These are phyloP conservation scores for Numenius arquata DNA, from an alignment of 2,113 vertebrate species.

Conservation along the genomic window DNA sequence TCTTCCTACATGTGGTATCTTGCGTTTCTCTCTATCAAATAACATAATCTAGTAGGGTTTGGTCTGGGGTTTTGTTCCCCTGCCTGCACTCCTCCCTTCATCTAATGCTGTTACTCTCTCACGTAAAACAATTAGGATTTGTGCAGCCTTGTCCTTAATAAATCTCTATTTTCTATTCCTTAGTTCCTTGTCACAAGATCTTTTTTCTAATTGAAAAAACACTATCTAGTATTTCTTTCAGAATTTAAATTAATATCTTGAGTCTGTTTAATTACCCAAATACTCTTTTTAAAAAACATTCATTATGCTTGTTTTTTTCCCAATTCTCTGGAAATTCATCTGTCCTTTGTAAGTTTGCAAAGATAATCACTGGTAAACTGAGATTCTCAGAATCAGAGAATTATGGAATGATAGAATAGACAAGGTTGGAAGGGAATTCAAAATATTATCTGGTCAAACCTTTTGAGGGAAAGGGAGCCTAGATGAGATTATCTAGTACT, in stretches of 20 bases:
- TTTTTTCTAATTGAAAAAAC: not conserved
- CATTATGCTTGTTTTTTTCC: not conserved
- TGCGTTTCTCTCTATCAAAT: not conserved
- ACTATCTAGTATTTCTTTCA: not conserved
- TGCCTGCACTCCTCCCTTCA: not conserved
- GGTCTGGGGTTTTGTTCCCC: not conserved
- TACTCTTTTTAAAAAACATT: not conserved
- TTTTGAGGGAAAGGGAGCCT: not conserved
- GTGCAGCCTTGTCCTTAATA: not conserved
- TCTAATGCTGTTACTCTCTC: not conserved
- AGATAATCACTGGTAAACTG: not conserved
- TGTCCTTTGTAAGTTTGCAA: not conserved
- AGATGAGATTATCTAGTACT: not conserved
- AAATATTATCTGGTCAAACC: not conserved
- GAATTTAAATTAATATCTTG: not conserved
- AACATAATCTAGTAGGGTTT: not conserved
- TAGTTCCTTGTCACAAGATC: not conserved
- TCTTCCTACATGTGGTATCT: not conserved
- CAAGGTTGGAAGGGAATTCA: not conserved
- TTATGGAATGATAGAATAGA: not conserved
- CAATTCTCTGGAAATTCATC: not conserved
- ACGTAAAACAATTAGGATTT: not conserved
- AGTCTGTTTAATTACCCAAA: not conserved
- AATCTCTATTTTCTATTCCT: not conserved
- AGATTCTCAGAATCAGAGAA: not conserved